Conservation (phyloP, 2,888 invertebrate species). For the Ochropleura leucogaster region DNA sequence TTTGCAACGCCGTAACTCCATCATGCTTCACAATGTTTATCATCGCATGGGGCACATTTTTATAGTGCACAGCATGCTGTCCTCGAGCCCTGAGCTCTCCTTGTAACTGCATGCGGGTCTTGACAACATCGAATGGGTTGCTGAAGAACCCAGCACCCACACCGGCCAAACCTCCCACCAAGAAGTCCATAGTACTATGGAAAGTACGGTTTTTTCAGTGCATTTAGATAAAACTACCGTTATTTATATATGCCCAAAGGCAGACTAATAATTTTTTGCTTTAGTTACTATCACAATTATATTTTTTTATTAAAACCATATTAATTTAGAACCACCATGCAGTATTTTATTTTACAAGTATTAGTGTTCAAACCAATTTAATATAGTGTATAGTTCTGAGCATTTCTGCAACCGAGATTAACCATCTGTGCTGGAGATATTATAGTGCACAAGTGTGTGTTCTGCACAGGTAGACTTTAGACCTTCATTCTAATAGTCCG, state of each 20-base stretch:
- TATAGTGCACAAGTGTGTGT: too few relatives aligned
- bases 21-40: constrained; percentile 94
- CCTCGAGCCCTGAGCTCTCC: constrained; percentile 94
- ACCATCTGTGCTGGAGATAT: too few relatives aligned
- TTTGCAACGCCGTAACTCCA: constrained; percentile 93
- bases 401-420: too few relatives aligned
- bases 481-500: too few relatives aligned
- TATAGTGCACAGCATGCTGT: constrained; percentile 91
- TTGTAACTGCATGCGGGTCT: constrained; percentile 97
- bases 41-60: constrained; percentile 95
- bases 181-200: constrained; percentile 92
- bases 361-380: constrained; percentile 3
- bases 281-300: too few relatives aligned
- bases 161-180: constrained; percentile 94
- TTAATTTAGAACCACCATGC: constrained; percentile 3
- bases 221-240: constrained; percentile 18
- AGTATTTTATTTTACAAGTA: not conserved
- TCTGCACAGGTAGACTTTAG: too few relatives aligned
- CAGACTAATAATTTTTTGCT: not conserved
- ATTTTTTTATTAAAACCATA: not conserved
- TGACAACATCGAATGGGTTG: constrained; percentile 97
- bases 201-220: constrained; percentile 51
- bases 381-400: too few relatives aligned
- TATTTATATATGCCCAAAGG: not conserved
- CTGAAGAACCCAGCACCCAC: constrained; percentile 95